These are phyloP conservation scores for Pheosia tremula DNA, from an alignment of 2,888 invertebrate genomes.

Conservation along the genomic window DNA sequence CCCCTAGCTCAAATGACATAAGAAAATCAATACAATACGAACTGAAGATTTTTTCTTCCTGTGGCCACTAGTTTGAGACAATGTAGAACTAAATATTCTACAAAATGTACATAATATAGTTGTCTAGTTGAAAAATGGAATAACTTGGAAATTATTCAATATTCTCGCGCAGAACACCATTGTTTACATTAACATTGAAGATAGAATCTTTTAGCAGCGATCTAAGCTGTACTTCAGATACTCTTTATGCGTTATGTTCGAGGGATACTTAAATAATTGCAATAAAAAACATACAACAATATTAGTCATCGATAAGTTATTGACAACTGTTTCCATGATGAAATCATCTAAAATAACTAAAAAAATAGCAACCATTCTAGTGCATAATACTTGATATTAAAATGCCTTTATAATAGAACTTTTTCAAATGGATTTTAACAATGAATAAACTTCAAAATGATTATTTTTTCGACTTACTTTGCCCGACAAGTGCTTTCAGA, in stretches of 20 bases:
- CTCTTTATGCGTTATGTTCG: constrained; percentile 1
- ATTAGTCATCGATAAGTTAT: constrained; percentile 58
- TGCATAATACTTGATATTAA: background rate
- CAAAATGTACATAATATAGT: background rate
- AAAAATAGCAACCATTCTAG: background rate
- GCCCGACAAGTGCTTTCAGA: constrained; percentile 93
- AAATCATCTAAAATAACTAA: constrained; percentile 10
- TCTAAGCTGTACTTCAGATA: background rate
- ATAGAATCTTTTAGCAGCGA: too few species aligned
- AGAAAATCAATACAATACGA: constrained; percentile 67
- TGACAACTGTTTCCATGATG: constrained; percentile 24
- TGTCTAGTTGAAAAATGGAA: too few species aligned
- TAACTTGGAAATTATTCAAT: too few species aligned
- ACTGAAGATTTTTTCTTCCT: constrained; percentile 18
- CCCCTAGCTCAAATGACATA: constrained; percentile 56
- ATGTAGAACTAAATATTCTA: background rate
- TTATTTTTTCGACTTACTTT: constrained; percentile 88
- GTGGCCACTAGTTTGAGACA: background rate
- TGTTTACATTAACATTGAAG: background rate
- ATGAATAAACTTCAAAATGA: constrained; percentile 18
- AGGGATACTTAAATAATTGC: constrained; percentile 19
- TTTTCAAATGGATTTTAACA: constrained; percentile 4
- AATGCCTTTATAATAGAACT: background rate
- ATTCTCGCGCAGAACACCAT: background rate
- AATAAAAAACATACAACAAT: constrained; percentile 31